A percentile compares a stretch with the other conserved stretches of the same genome.
Evolutionary conservation across 2,888 invertebrate species (phyloP).

Genomic region (Nomada ferruginata): DNA sequence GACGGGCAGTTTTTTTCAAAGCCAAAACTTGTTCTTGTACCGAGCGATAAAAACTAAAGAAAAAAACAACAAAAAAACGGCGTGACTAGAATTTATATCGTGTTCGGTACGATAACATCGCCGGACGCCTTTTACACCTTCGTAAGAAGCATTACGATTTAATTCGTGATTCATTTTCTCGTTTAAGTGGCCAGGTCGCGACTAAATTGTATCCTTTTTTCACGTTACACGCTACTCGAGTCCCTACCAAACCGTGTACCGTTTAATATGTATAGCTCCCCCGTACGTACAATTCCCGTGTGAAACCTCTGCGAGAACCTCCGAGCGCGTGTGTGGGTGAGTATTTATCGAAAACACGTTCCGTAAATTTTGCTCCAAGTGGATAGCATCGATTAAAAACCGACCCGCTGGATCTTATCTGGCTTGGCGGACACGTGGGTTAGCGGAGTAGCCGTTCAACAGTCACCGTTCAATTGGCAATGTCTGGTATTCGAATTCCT

Average conservation of each 20-base stretch:
- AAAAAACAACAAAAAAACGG: neutral
- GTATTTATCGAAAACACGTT: slow-evolving; percentile 58
- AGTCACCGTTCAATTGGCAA: slow-evolving; percentile 26
- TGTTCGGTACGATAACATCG: slow-evolving; percentile 32
- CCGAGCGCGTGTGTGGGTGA: neutral
- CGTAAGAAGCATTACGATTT: slow-evolving; percentile 15
- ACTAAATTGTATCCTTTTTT: slow-evolving; percentile 13
- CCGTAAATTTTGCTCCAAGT: slow-evolving; percentile 61
- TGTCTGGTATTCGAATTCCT: slow-evolving; percentile 23
- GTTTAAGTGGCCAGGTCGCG: neutral
- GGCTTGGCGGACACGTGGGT: slow-evolving; percentile 23
- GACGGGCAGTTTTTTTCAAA: neutral
- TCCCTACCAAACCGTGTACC: neutral
- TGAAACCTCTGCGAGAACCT: slow-evolving; percentile 9
- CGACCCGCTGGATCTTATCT: slow-evolving; percentile 58
- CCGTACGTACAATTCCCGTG: slow-evolving; percentile 20
- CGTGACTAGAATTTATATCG: slow-evolving; percentile 10
- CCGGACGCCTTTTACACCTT: neutral
- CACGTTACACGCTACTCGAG: slow-evolving; percentile 14
- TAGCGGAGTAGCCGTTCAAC: slow-evolving; percentile 14
- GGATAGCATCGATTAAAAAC: slow-evolving; percentile 63
- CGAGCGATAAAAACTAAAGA: neutral
- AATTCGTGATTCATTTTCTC: slow-evolving; percentile 20
- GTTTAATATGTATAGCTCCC: slow-evolving; percentile 5
- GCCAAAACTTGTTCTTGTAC: neutral